These are phyloP conservation scores for Gavialis gangeticus DNA, from an alignment of 2,113 vertebrate species.

Conservation along the genomic window DNA sequence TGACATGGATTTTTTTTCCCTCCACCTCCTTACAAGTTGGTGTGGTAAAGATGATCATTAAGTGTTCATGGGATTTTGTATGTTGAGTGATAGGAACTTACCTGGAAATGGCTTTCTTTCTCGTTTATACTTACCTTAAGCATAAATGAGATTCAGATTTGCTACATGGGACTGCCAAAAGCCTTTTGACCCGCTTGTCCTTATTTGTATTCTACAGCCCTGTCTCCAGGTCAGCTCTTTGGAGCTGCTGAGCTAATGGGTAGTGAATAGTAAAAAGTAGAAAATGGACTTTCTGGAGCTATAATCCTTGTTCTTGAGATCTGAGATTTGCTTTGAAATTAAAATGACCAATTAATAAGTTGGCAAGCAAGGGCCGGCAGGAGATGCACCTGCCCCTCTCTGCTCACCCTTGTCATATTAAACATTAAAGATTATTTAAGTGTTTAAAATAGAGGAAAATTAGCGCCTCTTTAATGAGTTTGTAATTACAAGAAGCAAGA, in stretches of 20 bases:
- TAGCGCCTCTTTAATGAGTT: constrained; percentile 45
- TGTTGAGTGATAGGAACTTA: not conserved
- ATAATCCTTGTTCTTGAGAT: not conserved
- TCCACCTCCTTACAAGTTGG: not conserved
- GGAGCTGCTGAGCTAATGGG: accelerated
- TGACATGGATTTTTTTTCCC: not conserved
- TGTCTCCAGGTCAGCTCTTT: not conserved
- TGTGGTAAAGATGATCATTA: not conserved
- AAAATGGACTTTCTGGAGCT: not conserved
- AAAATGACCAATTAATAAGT: not conserved
- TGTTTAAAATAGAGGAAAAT: constrained; percentile 49
- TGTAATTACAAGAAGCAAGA: constrained; percentile 44
- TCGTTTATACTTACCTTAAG: not conserved
- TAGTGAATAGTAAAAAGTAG: not conserved
- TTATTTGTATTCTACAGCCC: not conserved
- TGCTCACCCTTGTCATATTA: constrained; percentile 33
- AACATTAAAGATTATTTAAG: constrained; percentile 26
- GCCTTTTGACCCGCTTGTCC: not conserved
- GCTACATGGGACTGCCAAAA: not conserved
- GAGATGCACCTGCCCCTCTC: not conserved
- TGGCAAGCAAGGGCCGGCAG: not conserved
- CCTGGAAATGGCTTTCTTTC: not conserved
- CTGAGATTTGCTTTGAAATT: not conserved
- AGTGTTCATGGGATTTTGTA: not conserved
- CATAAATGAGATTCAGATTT: not conserved